A percentile compares a stretch with the other conserved stretches of the same genome.
Evolutionary conservation across 2,113 vertebrate genomes (phyloP).

Genomic region (Neodontobutis hainanensis): DNA sequence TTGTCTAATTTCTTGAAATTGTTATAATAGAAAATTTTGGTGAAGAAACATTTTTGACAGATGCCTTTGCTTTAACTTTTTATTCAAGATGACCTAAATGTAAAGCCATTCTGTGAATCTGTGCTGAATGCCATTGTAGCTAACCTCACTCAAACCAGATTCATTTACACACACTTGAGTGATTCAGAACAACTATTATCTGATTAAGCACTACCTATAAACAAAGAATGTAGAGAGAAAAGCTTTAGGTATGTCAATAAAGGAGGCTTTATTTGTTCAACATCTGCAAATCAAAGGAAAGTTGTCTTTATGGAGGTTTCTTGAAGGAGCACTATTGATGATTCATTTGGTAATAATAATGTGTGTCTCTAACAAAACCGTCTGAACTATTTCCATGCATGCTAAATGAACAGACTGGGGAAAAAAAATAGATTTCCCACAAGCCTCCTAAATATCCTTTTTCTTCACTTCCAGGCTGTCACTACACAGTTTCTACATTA

Average conservation of each 20-base stretch:
- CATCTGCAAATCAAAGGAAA: neutral
- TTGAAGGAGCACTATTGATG: neutral
- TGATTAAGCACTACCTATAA: neutral
- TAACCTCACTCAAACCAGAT: neutral
- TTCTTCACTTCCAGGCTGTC: slow-evolving; percentile 4
- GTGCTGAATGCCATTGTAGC: neutral
- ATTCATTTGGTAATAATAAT: neutral
- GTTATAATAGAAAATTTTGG: too few relatives aligned
- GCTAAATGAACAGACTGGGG: neutral
- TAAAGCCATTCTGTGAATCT: neutral
- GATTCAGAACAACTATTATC: neutral
- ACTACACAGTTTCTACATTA: slow-evolving; percentile 7
- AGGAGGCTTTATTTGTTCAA: neutral
- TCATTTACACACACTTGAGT: neutral
- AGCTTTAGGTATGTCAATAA: slow-evolving; percentile 5
- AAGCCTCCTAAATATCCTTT: neutral
- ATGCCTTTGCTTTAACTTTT: too few relatives aligned
- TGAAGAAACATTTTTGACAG: too few relatives aligned
- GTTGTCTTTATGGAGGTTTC: neutral
- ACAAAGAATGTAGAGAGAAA: slow-evolving; percentile 4
- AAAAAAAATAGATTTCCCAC: slow-evolving; percentile 14
- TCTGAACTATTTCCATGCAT: slow-evolving; percentile 18
- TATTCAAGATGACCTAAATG: too few relatives aligned
- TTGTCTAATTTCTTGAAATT: too few relatives aligned
- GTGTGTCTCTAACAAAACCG: neutral